Base-by-base conservation (phyloP, 2,797 vertebrate genomes). In the Karalla daura region DNA sequence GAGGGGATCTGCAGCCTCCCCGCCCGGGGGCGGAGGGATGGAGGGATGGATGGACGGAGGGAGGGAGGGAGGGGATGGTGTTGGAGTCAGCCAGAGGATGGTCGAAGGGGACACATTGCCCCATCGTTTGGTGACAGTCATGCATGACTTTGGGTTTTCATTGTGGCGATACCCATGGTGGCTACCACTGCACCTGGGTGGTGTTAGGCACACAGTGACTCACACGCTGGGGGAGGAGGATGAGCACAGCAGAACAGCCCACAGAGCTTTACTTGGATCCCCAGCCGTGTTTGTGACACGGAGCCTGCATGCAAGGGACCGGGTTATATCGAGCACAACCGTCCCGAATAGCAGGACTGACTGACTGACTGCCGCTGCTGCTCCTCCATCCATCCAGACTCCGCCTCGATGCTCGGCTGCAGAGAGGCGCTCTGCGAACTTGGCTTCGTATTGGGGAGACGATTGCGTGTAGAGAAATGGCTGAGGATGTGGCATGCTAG, bases 91-190 rank as follows among this genome's bases (percentile, higher is more conserved):
- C n/a, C 45, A 5, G 24, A 62, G 36, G 43, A n/a, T 12, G 25
- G 23, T 11, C 18, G 24, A 5, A 5, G 39, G 56, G 20, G 32
- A 37, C 23, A 54, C 36, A 55, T 30, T 3, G 49, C 39, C 54
- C 30, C 21, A n/a, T 35, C 21, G 44, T 47, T 33, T 24, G 23
- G 37, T 70, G 74, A 51, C 74, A 61, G 83, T 63, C 74, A 79
- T 66, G 74, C 83, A 52, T 76, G 85, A 80, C 72, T 86, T 32
- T 51, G 76, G 72, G 71, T 41, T 82, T 87, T 84, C 52, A 70
- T 74, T 76, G 70, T 89, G 76, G 47, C 47, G 69, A 71, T 76
- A 30, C 40, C 54, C 60, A 30, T 39, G 50, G 69, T 54, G 77
- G 78, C 55, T 53, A 7, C n/a, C n/a, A 80, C 81, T 75, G 78